phyloP scores from a whole-genome alignment of 2,888 invertebrate genomes.

The Andrena fulva region DNA sequence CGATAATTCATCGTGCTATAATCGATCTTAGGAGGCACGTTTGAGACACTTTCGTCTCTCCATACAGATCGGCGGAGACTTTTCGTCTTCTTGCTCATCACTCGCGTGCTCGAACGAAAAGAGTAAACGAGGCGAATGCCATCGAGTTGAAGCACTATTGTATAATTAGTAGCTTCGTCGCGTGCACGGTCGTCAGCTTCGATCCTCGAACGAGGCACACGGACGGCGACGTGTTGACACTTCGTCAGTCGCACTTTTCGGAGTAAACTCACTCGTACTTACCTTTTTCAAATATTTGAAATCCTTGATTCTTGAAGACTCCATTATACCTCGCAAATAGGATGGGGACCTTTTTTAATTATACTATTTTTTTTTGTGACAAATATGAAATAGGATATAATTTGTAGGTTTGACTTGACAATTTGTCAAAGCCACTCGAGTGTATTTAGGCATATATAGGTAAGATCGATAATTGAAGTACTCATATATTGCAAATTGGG shows the following conservation, averaged over 20 bases:
- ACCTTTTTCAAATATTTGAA: too few species aligned
- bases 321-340: too few species aligned
- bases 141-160: constrained; percentile 39
- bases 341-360: too few species aligned
- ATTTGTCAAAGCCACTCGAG: too few species aligned
- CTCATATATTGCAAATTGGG: too few species aligned
- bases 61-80: background rate
- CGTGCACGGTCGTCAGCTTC: constrained; percentile 11
- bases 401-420: too few species aligned
- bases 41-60: background rate
- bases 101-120: constrained; percentile 6
- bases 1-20: constrained; percentile 19
- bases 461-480: too few species aligned
- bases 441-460: too few species aligned
- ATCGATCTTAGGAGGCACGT: constrained; percentile 9
- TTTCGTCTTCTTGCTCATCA: constrained; percentile 6
- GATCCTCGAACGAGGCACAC: background rate
- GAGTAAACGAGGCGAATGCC: constrained; percentile 30
- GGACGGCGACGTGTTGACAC: background rate
- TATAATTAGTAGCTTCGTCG: constrained; percentile 47
- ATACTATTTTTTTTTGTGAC: too few species aligned
- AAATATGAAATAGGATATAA: too few species aligned
- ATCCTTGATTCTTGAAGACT: too few species aligned
- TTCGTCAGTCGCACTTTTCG: background rate
- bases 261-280: too few species aligned